These are phyloP conservation scores for Melanotaenia parkinsoni DNA, from an alignment of 2,797 vertebrate genomes.

Conservation along the genomic window DNA sequence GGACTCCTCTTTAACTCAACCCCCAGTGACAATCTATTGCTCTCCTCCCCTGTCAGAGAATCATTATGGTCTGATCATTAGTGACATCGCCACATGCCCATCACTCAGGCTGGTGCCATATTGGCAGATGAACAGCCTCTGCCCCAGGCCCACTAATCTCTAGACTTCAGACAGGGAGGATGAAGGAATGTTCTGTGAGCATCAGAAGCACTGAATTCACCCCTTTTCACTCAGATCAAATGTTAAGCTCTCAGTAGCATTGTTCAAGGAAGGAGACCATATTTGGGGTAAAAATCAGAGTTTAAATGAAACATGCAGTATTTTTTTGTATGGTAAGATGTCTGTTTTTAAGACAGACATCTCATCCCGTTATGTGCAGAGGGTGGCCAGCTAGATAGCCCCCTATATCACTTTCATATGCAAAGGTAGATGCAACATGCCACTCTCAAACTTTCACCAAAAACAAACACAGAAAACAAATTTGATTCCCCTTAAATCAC, in stretches of 20 bases:
- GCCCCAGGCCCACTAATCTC: constrained; percentile 77
- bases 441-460: no score
- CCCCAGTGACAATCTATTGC: constrained; percentile 82
- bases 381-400: not conserved
- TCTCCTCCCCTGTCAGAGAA: constrained; percentile 84
- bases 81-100: constrained; percentile 82
- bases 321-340: not conserved
- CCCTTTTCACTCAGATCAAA: constrained; percentile 31
- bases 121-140: constrained; percentile 84
- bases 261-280: not conserved
- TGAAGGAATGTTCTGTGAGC: constrained; percentile 73
- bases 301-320: not conserved
- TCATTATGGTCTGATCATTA: constrained; percentile 87
- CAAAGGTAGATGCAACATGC: not conserved
- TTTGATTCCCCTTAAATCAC: no score
- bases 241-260: not conserved
- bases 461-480: no score
- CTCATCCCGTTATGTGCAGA: not conserved
- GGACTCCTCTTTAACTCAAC: constrained; percentile 80
- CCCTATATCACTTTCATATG: no score
- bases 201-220: constrained; percentile 40
- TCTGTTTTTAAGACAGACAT: not conserved
- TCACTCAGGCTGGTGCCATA: constrained; percentile 83
- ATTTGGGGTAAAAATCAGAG: not conserved
- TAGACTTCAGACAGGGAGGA: constrained; percentile 76